phyloP scores from a whole-genome alignment of 2,113 vertebrate genomes.

The Anser cygnoides region DNA sequence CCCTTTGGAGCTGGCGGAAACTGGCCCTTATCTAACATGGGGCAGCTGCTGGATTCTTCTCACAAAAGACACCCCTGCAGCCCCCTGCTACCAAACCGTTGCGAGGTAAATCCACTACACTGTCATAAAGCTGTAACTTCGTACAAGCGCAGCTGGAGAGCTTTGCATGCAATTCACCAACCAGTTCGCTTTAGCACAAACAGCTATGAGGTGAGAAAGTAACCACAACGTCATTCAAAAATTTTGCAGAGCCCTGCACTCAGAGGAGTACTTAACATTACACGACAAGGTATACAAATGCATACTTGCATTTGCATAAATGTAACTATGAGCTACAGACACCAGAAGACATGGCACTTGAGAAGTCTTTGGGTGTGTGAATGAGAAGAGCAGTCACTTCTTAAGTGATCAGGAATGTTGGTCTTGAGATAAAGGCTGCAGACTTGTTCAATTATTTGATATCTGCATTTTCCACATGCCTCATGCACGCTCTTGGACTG shows the following conservation, averaged over 20 bases:
- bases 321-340: background rate
- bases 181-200: background rate
- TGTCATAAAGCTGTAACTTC: background rate
- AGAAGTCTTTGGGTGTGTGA: background rate
- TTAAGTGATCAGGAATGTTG: background rate
- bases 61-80: too few relatives aligned
- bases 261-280: background rate
- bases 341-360: background rate
- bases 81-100: too few relatives aligned
- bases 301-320: background rate
- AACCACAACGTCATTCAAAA: background rate
- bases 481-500: background rate
- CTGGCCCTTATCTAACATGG: too few relatives aligned
- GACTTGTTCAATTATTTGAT: background rate
- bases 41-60: too few relatives aligned
- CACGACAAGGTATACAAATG: rapidly evolving
- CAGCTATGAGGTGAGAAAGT: background rate
- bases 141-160: background rate
- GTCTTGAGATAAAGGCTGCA: background rate
- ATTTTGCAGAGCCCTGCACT: rapidly evolving
- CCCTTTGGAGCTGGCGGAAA: too few relatives aligned
- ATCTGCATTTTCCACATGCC: background rate
- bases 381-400: background rate
- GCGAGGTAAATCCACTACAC: background rate
- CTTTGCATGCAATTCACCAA: background rate